phyloP scores from a whole-genome alignment of 2,113 vertebrate genomes.

The Myiozetetes cayanensis region DNA sequence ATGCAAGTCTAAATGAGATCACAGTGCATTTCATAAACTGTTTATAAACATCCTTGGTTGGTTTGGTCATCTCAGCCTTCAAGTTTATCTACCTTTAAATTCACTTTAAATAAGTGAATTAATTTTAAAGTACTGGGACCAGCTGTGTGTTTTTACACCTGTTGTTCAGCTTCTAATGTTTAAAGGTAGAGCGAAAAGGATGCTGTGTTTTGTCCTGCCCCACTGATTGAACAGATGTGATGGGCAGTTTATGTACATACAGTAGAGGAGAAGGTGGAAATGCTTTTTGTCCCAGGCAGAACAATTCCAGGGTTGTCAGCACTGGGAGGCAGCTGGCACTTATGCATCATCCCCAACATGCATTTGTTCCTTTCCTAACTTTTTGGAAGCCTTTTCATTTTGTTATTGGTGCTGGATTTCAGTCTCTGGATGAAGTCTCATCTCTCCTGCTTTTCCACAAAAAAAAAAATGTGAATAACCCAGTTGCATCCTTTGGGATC shows the following conservation, averaged over 20 bases:
- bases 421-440: neutral
- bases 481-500: neutral
- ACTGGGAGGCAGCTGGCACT: neutral
- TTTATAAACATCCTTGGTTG: neutral
- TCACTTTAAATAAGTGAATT: neutral
- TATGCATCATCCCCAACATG: neutral
- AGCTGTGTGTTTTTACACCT: neutral
- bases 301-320: neutral
- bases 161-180: neutral
- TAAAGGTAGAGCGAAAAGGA: neutral
- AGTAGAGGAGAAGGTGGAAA: neutral
- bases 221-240: neutral
- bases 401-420: neutral
- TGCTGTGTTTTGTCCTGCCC: neutral
- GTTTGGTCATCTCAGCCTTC: neutral
- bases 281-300: neutral
- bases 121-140: neutral
- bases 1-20: neutral
- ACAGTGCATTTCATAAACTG: neutral
- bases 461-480: neutral
- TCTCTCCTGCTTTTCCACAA: neutral
- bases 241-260: neutral
- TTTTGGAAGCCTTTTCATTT: neutral
- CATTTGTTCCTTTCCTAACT: neutral
- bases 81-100: neutral